phyloP scores from a whole-genome alignment of 2,113 vertebrate species.

The Lipophrys pholis region DNA sequence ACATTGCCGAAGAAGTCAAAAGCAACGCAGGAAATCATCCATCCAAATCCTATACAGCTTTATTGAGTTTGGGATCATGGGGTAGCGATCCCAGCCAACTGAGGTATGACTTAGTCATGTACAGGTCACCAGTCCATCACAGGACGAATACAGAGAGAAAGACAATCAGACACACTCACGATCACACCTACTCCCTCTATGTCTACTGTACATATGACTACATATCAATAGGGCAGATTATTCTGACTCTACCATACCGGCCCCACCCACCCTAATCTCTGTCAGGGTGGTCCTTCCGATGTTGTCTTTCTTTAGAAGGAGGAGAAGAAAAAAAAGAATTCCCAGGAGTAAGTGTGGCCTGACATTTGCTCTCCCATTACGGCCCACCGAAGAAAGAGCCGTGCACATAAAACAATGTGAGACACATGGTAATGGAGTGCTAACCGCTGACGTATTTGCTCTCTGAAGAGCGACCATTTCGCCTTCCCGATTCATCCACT shows the following conservation, averaged over 20 bases:
- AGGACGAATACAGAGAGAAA: too few species aligned
- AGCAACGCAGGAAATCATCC: too few species aligned
- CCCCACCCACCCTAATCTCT: slow-evolving; percentile 50
- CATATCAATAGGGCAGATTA: slow-evolving; percentile 8
- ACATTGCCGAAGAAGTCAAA: too few species aligned
- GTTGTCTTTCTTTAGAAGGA: slow-evolving; percentile 64
- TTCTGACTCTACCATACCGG: slow-evolving; percentile 43
- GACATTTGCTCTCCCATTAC: slow-evolving; percentile 78
- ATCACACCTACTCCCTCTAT: slow-evolving; percentile 1
- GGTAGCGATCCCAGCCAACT: too few species aligned
- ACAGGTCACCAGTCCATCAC: too few species aligned
- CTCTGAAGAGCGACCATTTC: slow-evolving; percentile 47
- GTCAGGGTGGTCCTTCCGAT: slow-evolving; percentile 78
- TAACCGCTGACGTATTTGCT: slow-evolving; percentile 79
- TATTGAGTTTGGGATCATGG: too few species aligned
- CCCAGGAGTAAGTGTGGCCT: slow-evolving; percentile 73
- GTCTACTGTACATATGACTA: slow-evolving; percentile 11
- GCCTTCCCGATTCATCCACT: slow-evolving; percentile 25
- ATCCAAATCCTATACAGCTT: too few species aligned
- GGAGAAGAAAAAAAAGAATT: slow-evolving; percentile 41
- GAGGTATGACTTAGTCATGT: too few species aligned
- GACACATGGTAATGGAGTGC: slow-evolving; percentile 81
- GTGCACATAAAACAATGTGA: slow-evolving; percentile 75
- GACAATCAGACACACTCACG: neutral
- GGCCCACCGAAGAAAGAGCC: slow-evolving; percentile 73